Base-by-base conservation (phyloP, 2,797 vertebrate genomes). In the Muscicapa comitata region DNA sequence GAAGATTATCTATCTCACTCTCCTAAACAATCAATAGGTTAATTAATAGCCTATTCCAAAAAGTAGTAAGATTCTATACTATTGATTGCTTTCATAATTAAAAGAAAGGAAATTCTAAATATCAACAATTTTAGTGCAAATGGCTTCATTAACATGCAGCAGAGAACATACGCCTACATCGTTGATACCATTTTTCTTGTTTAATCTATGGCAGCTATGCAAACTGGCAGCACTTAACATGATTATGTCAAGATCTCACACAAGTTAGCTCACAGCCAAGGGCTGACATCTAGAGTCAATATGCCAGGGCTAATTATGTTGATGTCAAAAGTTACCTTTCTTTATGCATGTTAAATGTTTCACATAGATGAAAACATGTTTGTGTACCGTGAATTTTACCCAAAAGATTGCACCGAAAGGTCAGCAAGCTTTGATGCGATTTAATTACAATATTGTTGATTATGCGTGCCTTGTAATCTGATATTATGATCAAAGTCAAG, bases 221-320 rank as follows among this genome's bases (percentile, higher is more conserved):
- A 95, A 95, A 97, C 82, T 95, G 95, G 96, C 94, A 97, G 85
- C 92, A 96, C 82, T 97, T 97, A 98, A 96, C 90, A 94, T 87
- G 88, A 97, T 98, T 97, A 97, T 91, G 83, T 97, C 97, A 98
- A 97, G 89, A 86, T 97, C 92, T 96, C 75, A 90, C 94, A 91
- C 91, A 97, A 96, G 94, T 96, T 97, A 97, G 94, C 96, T 97
- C 86, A 94, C 96, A 97, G 97, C 89, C 94, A 91, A 96, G 88
- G 80, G 88, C 94, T 97, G 97, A 97, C 91, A 93, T 33, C 67
- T 85, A 59, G 81, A 97, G 95, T 96, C 92, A 96, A 95, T 96
- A 93, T 11, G 84, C 78, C 96, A 92, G 77, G 76, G 73, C 72
- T 97, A 97, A 98, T 98, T 98, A 97, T 91, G 88, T 77, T 95